Percentiles rank a stretch among this genome's conserved stretches.
These are phyloP conservation scores for Darevskia mixta DNA, from an alignment of 2,797 vertebrate species.

Conservation along the genomic window DNA sequence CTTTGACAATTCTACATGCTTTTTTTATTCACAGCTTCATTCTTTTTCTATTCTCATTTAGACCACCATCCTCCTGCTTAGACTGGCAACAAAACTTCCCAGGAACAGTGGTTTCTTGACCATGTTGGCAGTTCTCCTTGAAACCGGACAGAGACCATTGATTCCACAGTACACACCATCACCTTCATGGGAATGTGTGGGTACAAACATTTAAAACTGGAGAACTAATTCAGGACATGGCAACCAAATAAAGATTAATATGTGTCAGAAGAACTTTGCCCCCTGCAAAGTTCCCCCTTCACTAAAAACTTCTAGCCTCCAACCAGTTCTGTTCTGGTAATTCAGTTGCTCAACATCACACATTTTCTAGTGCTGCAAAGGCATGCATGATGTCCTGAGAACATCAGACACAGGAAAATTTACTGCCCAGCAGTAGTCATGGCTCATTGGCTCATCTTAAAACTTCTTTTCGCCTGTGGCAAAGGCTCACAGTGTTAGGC, in stretches of 20 bases:
- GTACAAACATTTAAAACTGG: conserved; percentile 10
- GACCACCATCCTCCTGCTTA: neutral
- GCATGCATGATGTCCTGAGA: too few species aligned
- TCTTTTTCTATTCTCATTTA: conserved; percentile 3
- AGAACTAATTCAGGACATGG: neutral
- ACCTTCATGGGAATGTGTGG: neutral
- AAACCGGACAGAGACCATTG: neutral
- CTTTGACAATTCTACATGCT: neutral
- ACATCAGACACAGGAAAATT: neutral
- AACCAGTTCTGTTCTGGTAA: neutral
- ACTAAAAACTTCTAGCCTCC: neutral
- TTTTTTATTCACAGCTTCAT: neutral
- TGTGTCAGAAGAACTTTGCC: neutral
- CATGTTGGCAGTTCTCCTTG: neutral
- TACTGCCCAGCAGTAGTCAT: neutral
- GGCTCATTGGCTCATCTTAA: neutral
- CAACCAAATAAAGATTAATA: neutral
- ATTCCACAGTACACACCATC: neutral
- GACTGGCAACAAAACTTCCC: neutral
- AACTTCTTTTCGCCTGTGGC: neutral
- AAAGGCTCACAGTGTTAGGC: neutral
- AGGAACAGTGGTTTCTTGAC: neutral
- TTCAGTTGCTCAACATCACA: neutral
- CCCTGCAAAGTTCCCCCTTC: neutral
- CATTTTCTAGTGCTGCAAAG: neutral